Evolutionary conservation across 2,888 invertebrate species (phyloP), one percentile per base, ranked within the genome.

Genomic region (Drosophila maculinotata): DNA sequence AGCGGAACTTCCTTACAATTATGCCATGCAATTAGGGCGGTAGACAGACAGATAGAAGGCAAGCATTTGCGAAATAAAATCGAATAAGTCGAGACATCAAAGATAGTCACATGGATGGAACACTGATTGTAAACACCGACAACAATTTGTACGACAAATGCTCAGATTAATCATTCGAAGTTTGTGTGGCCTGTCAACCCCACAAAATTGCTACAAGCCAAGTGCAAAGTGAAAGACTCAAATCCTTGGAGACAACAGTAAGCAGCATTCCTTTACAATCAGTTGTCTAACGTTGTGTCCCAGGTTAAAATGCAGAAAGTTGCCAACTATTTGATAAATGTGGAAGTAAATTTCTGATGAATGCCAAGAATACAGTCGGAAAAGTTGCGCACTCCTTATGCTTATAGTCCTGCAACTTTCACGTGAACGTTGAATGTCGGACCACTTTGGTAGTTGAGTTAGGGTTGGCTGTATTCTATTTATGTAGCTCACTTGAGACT

Each of bases 301-400:
- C 39, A 51, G 30, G 10, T 38, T 8, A 42, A 17, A 26, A 31
- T 36, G 33, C 14, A 39, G 25, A 47, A 69, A 42, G 59, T 64
- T 62, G 28, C 35, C 49, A 82, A 67, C 77, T 67, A 58, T 79
- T 73, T 70, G 59, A 76, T 49, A 65, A 82, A 82, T 73, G 73
- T 44, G 57, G 33, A 54, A 59, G 33, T 39, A 15, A 53, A 59
- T 58, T 59, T 23, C 10, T 7, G 9, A 41, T 45, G 65, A 65
- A 36, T 44, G 45, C 20, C 28, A 54, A 28, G 28, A 6, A 42
- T 7, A 23, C 12, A 15, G 33, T 14, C 28, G 26, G 2, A 28
- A 41, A 62, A 56, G 31, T 45, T 44, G 48, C 3, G 12, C 8
- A 12, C 26, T 30, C 9, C 14, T 41, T 28, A 1, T 8, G 15